A percentile compares a stretch with the other conserved stretches of the same genome.
These are phyloP conservation scores for Stomatorhinus ivindoensis DNA, from an alignment of 2,113 vertebrate species.

Conservation along the genomic window DNA sequence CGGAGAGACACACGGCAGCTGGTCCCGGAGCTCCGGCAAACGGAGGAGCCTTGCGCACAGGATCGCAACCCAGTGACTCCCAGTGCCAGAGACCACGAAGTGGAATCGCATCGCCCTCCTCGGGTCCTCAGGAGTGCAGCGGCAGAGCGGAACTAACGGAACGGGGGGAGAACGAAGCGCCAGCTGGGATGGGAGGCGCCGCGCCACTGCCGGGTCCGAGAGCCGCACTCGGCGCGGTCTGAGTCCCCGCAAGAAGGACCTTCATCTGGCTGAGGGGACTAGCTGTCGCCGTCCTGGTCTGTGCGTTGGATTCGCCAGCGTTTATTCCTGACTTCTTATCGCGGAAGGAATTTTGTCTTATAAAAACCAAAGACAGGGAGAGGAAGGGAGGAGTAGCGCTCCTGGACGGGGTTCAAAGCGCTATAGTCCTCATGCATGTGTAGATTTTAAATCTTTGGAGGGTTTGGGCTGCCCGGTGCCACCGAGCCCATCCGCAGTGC, in stretches of 20 bases:
- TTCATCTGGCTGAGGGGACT: constrained; percentile 43
- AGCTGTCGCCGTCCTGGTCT: constrained; percentile 39
- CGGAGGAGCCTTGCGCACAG: constrained; percentile 36
- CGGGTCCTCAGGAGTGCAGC: constrained; percentile 12
- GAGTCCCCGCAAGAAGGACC: constrained; percentile 36
- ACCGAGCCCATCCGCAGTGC: constrained; percentile 68
- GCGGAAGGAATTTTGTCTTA: constrained; percentile 38
- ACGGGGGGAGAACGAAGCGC: constrained; percentile 43
- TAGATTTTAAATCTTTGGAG: constrained; percentile 12
- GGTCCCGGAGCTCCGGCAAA: constrained; percentile 46
- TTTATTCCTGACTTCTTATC: constrained; percentile 23
- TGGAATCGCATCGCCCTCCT: constrained; percentile 29
- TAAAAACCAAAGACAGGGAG: constrained; percentile 39
- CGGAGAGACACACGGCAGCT: constrained; percentile 50
- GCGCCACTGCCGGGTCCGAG: constrained; percentile 42
- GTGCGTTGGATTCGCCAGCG: constrained; percentile 28
- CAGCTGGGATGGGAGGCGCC: constrained; percentile 51
- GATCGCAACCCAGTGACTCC: constrained; percentile 36
- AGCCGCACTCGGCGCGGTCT: constrained; percentile 45
- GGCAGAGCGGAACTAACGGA: background rate
- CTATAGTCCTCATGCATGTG: background rate
- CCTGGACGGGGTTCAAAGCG: constrained; percentile 21
- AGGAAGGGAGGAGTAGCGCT: constrained; percentile 3
- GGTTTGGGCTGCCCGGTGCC: constrained; percentile 31
- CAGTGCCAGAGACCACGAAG: constrained; percentile 47